phyloP scores from a whole-genome alignment of 2,113 vertebrate genomes.

The Colius striatus region DNA sequence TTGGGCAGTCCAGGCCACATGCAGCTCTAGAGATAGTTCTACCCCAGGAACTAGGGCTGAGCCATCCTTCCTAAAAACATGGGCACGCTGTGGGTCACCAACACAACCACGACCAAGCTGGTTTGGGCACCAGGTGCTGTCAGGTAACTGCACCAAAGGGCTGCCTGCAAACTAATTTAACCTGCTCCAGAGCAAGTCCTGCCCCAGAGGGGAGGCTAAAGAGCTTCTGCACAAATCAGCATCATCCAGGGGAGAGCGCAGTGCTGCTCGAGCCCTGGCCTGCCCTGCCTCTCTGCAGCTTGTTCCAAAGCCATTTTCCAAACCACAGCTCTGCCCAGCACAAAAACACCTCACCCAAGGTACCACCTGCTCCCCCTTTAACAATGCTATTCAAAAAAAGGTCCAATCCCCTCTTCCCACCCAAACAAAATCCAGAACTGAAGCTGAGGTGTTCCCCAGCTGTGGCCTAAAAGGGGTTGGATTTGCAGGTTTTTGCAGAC shows the following conservation, averaged over 20 bases:
- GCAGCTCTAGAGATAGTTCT: neutral
- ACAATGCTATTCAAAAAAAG: neutral
- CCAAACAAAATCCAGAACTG: neutral
- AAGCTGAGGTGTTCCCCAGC: neutral
- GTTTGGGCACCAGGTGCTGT: neutral
- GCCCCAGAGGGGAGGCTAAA: neutral
- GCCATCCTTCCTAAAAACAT: neutral
- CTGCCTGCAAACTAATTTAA: neutral
- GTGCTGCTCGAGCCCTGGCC: neutral
- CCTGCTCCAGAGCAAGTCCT: neutral
- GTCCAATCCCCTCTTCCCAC: neutral
- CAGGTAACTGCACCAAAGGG: neutral
- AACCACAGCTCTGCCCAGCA: neutral
- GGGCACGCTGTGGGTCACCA: neutral
- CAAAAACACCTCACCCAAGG: neutral
- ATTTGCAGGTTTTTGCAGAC: neutral
- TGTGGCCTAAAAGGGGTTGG: neutral
- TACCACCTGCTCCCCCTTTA: neutral
- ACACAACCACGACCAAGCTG: neutral
- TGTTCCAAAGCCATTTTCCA: neutral
- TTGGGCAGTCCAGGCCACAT: neutral
- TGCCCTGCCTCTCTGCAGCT: neutral
- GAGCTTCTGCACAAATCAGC: neutral
- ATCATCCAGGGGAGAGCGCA: neutral
- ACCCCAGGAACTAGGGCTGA: rapidly evolving